These are phyloP conservation scores for Chymomyza procnemis DNA, from an alignment of 2,888 invertebrate genomes.

Conservation along the genomic window DNA sequence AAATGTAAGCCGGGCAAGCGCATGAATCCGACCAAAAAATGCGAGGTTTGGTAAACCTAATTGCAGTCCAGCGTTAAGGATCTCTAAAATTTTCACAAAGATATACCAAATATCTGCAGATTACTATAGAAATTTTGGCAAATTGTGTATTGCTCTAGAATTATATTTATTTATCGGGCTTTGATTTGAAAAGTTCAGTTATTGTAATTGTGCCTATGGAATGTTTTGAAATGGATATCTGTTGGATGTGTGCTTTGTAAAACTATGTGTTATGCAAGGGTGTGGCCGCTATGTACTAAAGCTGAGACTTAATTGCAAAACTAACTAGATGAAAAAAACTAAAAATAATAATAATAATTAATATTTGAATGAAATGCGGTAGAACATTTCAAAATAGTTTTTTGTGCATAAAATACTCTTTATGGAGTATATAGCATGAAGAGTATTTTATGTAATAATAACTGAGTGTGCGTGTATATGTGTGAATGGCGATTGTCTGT, in stretches of 20 bases:
- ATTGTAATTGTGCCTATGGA: constrained; percentile 65
- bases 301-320: constrained; percentile 28
- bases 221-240: constrained; percentile 55
- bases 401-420: neutral
- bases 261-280: constrained; percentile 3
- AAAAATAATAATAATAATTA: constrained; percentile 2
- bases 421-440: constrained; percentile 13
- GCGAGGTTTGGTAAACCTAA: constrained; percentile 89
- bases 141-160: neutral
- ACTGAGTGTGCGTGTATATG: no score
- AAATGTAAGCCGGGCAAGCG: constrained; percentile 85
- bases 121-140: neutral
- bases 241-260: constrained; percentile 29
- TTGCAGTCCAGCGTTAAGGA: neutral
- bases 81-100: neutral
- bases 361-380: neutral
- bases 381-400: neutral
- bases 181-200: constrained; percentile 48
- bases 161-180: neutral
- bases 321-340: constrained; percentile 10
- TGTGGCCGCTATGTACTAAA: constrained; percentile 19
- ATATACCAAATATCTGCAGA: neutral
- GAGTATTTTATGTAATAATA: no score
- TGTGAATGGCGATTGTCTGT: no score
- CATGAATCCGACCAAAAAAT: constrained; percentile 92